These are phyloP conservation scores for Pantherophis guttatus DNA, from an alignment of 2,113 vertebrate genomes.

Conservation along the genomic window DNA sequence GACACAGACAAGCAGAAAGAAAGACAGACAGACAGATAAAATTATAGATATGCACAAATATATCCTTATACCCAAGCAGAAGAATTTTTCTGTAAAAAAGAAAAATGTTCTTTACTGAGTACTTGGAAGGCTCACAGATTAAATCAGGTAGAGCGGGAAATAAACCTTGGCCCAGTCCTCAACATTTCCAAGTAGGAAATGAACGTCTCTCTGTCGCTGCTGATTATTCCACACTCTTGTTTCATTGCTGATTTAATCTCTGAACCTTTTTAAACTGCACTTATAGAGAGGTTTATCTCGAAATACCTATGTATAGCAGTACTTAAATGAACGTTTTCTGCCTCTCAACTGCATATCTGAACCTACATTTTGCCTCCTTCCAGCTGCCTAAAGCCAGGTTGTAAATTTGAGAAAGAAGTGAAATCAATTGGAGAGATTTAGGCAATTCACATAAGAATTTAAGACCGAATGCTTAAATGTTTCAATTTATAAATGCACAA, in stretches of 20 bases:
- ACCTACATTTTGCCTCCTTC: background rate
- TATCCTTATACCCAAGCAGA: background rate
- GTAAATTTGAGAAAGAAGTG: background rate
- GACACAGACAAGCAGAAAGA: background rate
- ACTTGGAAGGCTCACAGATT: background rate
- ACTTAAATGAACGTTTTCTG: background rate
- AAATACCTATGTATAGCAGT: background rate
- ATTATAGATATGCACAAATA: background rate
- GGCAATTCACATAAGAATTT: background rate
- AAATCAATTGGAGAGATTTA: background rate
- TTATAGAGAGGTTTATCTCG: background rate
- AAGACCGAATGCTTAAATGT: background rate
- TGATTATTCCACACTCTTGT: background rate
- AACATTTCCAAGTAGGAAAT: background rate
- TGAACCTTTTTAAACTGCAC: background rate
- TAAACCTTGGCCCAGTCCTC: background rate
- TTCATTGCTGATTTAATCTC: background rate
- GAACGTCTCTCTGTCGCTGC: background rate
- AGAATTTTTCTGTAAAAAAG: background rate
- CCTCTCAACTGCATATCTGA: background rate
- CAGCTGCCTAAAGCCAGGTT: background rate
- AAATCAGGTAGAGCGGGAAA: background rate
- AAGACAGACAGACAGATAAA: rapidly evolving
- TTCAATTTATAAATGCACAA: background rate
- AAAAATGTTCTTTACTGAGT: background rate